phyloP scores from a whole-genome alignment of 1,140 invertebrate genomes.

The Ctenoplectra terminalis region DNA sequence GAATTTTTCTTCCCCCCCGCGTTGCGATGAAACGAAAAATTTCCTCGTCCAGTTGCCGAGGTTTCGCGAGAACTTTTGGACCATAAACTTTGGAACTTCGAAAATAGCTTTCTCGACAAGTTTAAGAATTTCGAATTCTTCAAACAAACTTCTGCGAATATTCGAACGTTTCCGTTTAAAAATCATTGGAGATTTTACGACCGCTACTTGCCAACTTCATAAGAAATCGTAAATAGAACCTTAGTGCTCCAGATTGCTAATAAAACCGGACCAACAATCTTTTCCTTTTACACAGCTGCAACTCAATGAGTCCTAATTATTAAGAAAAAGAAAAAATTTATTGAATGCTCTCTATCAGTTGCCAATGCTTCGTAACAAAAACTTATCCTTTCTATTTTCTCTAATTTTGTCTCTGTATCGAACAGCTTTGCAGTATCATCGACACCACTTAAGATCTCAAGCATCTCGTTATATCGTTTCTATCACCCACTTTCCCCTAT shows the following conservation, averaged over 20 bases:
- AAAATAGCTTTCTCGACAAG: slow-evolving; percentile 5
- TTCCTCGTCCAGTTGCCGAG: background rate
- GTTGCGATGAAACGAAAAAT: background rate
- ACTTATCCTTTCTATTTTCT: too few relatives aligned
- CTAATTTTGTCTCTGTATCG: background rate
- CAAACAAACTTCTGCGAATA: background rate
- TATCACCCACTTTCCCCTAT: too few relatives aligned
- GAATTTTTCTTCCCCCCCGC: background rate
- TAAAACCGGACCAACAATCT: background rate
- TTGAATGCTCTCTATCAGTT: too few relatives aligned
- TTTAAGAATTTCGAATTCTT: slow-evolving; percentile 22
- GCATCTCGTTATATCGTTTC: background rate
- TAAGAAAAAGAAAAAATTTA: too few relatives aligned
- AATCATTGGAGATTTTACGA: slow-evolving; percentile 4
- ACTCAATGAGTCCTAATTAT: too few relatives aligned
- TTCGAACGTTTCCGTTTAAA: background rate
- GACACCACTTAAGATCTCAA: too few relatives aligned
- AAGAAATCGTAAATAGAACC: background rate
- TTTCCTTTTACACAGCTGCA: background rate
- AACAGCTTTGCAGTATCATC: background rate
- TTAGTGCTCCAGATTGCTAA: too few relatives aligned
- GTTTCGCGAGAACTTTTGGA: background rate
- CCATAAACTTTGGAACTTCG: slow-evolving; percentile 22
- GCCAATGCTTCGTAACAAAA: too few relatives aligned
- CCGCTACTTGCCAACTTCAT: background rate